These are phyloP conservation scores for Tiliacea aurago DNA, from an alignment of 2,888 invertebrate species.

Conservation along the genomic window DNA sequence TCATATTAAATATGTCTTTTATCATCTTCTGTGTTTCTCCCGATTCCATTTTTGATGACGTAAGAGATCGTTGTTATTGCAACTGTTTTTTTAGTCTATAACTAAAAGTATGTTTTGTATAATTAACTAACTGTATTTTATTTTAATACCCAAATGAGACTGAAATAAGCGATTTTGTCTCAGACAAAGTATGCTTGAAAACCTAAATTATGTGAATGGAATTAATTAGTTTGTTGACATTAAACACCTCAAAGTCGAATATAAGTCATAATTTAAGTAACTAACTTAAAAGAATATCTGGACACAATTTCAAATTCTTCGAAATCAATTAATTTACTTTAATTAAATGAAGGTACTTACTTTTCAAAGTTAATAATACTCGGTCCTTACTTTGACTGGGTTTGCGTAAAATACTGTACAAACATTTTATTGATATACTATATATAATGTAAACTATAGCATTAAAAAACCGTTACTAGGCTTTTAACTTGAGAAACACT, in stretches of 20 bases:
- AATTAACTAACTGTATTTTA: too few species aligned
- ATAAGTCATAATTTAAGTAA: not conserved
- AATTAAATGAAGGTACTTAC: not conserved
- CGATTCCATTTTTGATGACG: slow-evolving; percentile 24
- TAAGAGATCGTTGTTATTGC: not conserved
- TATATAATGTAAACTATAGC: too few species aligned
- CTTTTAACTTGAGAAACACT: too few species aligned
- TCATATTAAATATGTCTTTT: slow-evolving; percentile 53
- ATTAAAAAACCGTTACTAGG: too few species aligned
- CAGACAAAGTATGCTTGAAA: not conserved
- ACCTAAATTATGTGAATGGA: too few species aligned
- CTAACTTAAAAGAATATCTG: slow-evolving; percentile 2
- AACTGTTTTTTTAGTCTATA: not conserved
- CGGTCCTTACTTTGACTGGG: not conserved
- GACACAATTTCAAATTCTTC: not conserved
- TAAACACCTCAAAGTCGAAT: not conserved
- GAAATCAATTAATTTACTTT: not conserved
- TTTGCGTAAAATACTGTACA: not conserved
- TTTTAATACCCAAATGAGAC: not conserved
- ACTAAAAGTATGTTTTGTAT: too few species aligned
- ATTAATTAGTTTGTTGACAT: not conserved
- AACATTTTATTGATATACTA: too few species aligned
- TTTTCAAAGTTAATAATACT: slow-evolving; percentile 5
- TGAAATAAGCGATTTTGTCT: not conserved
- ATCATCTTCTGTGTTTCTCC: slow-evolving; percentile 35